Percentiles rank a stretch among this genome's conserved stretches.
Evolutionary conservation across 2,113 vertebrate species (phyloP).

Genomic region (Lonchura striata): DNA sequence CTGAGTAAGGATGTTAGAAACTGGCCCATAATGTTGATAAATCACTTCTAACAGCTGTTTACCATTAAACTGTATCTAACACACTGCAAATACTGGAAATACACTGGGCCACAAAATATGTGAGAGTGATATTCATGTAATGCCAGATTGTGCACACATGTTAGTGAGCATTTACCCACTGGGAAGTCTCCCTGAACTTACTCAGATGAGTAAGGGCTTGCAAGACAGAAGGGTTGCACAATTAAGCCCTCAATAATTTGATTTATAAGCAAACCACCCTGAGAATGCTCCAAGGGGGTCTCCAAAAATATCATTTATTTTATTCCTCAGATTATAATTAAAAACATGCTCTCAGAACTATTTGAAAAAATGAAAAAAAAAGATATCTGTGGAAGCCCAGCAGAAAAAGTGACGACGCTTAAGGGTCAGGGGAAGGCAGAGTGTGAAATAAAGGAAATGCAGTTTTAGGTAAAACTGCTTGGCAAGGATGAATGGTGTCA

Average conservation of each 20-base stretch:
- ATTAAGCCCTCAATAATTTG: constrained; percentile 61
- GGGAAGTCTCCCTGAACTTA: constrained; percentile 43
- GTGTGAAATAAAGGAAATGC: not conserved
- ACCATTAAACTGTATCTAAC: constrained; percentile 53
- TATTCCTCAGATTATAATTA: constrained; percentile 40
- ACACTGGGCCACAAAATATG: constrained; percentile 49
- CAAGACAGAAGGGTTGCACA: constrained; percentile 50
- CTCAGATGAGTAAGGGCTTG: constrained; percentile 52
- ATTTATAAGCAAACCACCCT: constrained; percentile 60
- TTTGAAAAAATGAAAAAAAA: not conserved
- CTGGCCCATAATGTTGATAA: constrained; percentile 21
- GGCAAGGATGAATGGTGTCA: not conserved
- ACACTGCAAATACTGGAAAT: constrained; percentile 49
- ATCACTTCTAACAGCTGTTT: constrained; percentile 50
- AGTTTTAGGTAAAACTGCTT: not conserved
- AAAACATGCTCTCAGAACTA: constrained; percentile 15
- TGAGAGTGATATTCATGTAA: constrained; percentile 41
- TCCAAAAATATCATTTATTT: constrained; percentile 50
- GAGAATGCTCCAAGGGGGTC: constrained; percentile 55
- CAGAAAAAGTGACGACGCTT: not conserved
- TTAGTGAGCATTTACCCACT: constrained; percentile 30
- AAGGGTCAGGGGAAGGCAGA: not conserved
- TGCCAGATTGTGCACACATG: constrained; percentile 62
- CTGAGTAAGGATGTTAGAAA: not conserved
- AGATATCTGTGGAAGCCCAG: not conserved